Percentiles rank a stretch among this genome's conserved stretches.
Conservation (phyloP, 1,140 invertebrate species). For the Drosophila sp. region DNA sequence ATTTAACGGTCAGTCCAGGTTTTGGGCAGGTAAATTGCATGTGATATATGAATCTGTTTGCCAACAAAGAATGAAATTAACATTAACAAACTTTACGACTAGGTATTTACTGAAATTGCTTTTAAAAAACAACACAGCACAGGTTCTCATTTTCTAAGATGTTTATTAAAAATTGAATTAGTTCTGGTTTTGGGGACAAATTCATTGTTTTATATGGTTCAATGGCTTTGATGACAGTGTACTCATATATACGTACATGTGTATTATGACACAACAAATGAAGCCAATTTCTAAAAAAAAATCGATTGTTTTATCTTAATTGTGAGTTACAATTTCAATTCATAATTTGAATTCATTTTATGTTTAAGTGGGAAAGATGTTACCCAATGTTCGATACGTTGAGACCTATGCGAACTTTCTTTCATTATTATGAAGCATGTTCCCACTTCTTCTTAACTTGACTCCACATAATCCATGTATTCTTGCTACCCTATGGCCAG, state of each 20-base stretch:
- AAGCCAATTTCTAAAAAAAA: too few relatives aligned
- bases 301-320: too few relatives aligned
- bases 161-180: too few relatives aligned
- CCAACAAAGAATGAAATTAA: not conserved
- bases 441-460: constrained; percentile 3
- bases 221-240: too few relatives aligned
- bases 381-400: not conserved
- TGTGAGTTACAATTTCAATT: not conserved
- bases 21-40: constrained; percentile 34
- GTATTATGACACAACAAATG: too few relatives aligned
- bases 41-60: constrained; percentile 32
- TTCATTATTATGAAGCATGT: not conserved
- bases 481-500: constrained; percentile 36
- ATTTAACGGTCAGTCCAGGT: constrained; percentile 18
- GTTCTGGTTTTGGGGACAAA: too few relatives aligned
- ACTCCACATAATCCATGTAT: constrained; percentile 31
- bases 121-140: not conserved
- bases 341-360: not conserved
- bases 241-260: too few relatives aligned
- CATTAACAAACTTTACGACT: not conserved
- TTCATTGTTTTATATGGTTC: too few relatives aligned
- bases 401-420: not conserved
- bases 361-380: not conserved
- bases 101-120: not conserved
- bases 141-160: too few relatives aligned